Evolutionary conservation across 2,888 invertebrate genomes (phyloP).

Genomic region (Fragum sueziense): DNA sequence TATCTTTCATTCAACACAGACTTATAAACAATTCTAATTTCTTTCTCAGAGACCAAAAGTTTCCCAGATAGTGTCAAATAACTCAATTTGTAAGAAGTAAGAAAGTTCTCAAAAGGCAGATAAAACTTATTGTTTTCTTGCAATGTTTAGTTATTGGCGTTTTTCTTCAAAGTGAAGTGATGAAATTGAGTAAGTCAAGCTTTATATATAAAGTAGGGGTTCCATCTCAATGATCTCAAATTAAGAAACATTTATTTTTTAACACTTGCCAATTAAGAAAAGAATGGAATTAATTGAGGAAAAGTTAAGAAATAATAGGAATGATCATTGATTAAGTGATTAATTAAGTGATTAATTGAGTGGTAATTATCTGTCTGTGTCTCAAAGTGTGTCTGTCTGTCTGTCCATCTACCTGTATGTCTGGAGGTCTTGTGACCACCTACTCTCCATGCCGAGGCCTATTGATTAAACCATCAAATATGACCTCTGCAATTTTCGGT

Average conservation of each 20-base stretch:
- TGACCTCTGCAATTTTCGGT: too few relatives aligned
- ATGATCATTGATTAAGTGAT: neutral
- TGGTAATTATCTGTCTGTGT: neutral
- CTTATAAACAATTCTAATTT: neutral
- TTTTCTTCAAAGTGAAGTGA: too few relatives aligned
- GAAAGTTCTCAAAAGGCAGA: too few relatives aligned
- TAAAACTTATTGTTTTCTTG: too few relatives aligned
- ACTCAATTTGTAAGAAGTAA: too few relatives aligned
- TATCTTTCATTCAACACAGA: neutral
- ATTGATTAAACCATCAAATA: too few relatives aligned
- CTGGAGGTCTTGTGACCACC: too few relatives aligned
- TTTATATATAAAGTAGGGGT: conserved; percentile 22
- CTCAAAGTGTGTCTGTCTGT: conserved; percentile 39
- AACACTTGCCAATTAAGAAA: neutral
- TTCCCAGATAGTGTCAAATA: too few relatives aligned
- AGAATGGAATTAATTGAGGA: conserved; percentile 24
- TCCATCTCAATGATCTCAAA: conserved; percentile 8
- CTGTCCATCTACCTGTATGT: neutral
- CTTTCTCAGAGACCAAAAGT: too few relatives aligned
- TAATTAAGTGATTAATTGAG: neutral
- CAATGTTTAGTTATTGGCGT: too few relatives aligned
- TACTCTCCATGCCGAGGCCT: too few relatives aligned
- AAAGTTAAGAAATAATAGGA: conserved; percentile 21
- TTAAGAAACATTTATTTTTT: neutral
- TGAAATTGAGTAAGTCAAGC: too few relatives aligned